Evolutionary conservation across 2,888 invertebrate genomes (phyloP).

Genomic region (Microctonus hyperodae): DNA sequence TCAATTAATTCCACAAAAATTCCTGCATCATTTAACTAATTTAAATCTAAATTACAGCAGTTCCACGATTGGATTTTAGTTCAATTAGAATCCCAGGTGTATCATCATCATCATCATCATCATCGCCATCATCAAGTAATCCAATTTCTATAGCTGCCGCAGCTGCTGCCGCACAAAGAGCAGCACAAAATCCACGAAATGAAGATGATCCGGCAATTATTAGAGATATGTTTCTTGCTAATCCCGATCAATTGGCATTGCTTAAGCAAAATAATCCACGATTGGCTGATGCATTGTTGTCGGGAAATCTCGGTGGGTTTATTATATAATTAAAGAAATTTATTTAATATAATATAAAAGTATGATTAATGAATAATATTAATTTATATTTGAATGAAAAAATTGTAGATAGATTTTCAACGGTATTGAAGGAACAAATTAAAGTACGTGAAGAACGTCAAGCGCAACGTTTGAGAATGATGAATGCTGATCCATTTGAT

Average conservation of each 20-base stretch:
- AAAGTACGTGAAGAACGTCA: constrained; percentile 83
- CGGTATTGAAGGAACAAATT: constrained; percentile 83
- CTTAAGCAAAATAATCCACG: constrained; percentile 93
- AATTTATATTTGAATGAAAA: constrained; percentile 28
- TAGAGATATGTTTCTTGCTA: constrained; percentile 84
- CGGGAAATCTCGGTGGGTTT: constrained; percentile 78
- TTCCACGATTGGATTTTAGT: constrained; percentile 82
- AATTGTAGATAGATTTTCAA: constrained; percentile 76
- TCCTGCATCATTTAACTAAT: not conserved
- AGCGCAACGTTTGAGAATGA: constrained; percentile 82
- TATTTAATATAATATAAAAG: not conserved
- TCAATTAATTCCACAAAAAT: not conserved
- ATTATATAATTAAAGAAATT: not conserved
- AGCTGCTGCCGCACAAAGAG: constrained; percentile 46
- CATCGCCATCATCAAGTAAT: constrained; percentile 34
- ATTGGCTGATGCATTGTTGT: constrained; percentile 88
- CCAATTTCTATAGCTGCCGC: constrained; percentile 33
- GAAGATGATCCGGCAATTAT: constrained; percentile 87
- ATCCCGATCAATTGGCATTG: constrained; percentile 89
- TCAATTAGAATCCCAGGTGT: constrained; percentile 79
- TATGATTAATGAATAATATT: no score
- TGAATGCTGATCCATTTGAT: constrained; percentile 95
- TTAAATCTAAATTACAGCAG: constrained; percentile 52
- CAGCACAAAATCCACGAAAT: constrained; percentile 56
- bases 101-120: constrained; percentile 54